Evolutionary conservation across 2,888 invertebrate species (phyloP).

Genomic region (Pammene fasciana): DNA sequence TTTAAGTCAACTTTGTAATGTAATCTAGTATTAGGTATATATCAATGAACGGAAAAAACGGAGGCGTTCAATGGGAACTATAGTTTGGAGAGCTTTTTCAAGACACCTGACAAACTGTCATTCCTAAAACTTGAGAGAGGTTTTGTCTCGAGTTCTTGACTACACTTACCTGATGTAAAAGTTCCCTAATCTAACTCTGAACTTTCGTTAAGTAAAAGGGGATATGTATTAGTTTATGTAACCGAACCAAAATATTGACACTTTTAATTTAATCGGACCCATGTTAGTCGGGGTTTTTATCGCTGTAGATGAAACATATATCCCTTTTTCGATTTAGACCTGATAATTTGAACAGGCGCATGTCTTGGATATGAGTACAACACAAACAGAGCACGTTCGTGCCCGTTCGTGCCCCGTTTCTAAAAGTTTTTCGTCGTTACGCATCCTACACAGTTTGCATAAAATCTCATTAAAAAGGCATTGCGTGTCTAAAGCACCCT

Average conservation of each 20-base stretch:
- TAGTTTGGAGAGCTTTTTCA: constrained; percentile 2
- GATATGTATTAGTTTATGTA: background rate
- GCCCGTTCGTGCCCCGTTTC: constrained; percentile 3
- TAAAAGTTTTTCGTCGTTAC: background rate
- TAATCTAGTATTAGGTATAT: background rate
- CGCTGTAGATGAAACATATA: background rate
- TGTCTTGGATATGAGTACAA: background rate
- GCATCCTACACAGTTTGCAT: background rate
- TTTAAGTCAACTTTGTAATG: constrained; percentile 20
- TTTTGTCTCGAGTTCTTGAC: constrained; percentile 5
- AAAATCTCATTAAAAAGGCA: too few relatives aligned
- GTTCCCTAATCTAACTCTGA: background rate
- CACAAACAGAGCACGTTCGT: background rate
- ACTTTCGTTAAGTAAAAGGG: background rate
- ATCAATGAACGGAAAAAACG: too few relatives aligned
- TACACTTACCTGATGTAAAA: background rate
- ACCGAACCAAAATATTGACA: too few relatives aligned
- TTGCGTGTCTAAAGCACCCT: too few relatives aligned
- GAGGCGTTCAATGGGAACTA: background rate
- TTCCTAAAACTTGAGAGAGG: background rate
- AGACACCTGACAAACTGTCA: background rate
- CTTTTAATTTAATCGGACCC: too few relatives aligned
- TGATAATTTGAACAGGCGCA: background rate
- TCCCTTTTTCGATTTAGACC: background rate
- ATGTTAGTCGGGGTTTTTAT: too few relatives aligned